Evolutionary conservation across 1,140 invertebrate species (phyloP).

Genomic region (Latrodectus geometricus): DNA sequence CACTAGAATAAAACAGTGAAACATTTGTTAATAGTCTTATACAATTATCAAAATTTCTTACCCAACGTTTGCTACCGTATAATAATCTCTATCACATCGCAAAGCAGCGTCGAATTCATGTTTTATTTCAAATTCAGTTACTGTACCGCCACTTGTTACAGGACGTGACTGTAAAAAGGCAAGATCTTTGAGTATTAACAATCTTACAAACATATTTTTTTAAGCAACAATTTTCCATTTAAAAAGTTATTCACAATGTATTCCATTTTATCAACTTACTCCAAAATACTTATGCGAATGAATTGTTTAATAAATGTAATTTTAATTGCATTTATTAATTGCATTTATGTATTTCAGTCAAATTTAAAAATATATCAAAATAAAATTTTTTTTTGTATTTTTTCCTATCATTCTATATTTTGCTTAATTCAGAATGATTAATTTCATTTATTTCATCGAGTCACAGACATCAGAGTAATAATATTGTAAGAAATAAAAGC

Average conservation of each 20-base stretch:
- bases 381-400: too few species aligned
- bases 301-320: too few species aligned
- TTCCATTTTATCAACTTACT: background rate
- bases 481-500: too few species aligned
- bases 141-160: conserved; percentile 45
- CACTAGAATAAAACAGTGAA: background rate
- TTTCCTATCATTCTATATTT: too few species aligned
- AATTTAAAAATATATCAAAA: too few species aligned
- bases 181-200: background rate
- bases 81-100: conserved; percentile 53
- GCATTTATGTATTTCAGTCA: too few species aligned
- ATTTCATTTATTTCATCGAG: too few species aligned
- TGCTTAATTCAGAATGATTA: too few species aligned
- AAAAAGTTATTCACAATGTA: background rate
- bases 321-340: too few species aligned
- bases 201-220: background rate
- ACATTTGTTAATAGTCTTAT: background rate
- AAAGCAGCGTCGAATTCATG: conserved; percentile 59
- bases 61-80: conserved; percentile 55
- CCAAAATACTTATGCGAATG: too few species aligned
- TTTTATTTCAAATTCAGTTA: conserved; percentile 59
- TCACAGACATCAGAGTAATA: too few species aligned
- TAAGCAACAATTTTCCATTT: background rate
- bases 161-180: conserved; percentile 57
- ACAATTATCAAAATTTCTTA: conserved; percentile 28